phyloP scores from a whole-genome alignment of 2,888 invertebrate genomes.

The Microctonus brassicae region DNA sequence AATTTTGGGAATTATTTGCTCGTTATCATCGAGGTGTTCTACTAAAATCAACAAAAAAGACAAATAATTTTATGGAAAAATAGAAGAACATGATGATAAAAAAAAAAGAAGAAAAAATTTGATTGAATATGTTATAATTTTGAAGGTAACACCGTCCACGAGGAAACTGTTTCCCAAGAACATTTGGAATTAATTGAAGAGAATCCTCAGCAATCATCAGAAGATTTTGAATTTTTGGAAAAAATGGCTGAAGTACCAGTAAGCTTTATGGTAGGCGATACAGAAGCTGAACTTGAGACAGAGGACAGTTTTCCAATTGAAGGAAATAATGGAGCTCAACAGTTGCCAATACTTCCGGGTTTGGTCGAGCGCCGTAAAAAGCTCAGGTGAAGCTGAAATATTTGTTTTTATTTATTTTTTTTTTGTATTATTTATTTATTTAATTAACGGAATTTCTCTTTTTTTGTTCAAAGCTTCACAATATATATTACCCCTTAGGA shows the following conservation, averaged over 20 bases:
- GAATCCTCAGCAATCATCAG: slow-evolving; percentile 16
- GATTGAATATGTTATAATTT: slow-evolving; percentile 49
- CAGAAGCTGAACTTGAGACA: slow-evolving; percentile 59
- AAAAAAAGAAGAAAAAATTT: slow-evolving; percentile 2
- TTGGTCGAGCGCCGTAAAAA: slow-evolving; percentile 70
- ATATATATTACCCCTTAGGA: neutral
- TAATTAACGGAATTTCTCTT: neutral
- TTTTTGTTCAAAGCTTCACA: neutral
- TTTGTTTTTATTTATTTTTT: slow-evolving; percentile 20
- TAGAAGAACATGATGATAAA: neutral
- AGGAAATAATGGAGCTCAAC: slow-evolving; percentile 51
- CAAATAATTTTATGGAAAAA: neutral
- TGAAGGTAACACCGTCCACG: slow-evolving; percentile 63
- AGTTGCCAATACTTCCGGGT: slow-evolving; percentile 58
- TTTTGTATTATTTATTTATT: slow-evolving; percentile 10
- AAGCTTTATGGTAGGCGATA: slow-evolving; percentile 66
- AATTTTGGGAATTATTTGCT: neutral
- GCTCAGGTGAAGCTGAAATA: slow-evolving; percentile 67
- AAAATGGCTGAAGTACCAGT: slow-evolving; percentile 62
- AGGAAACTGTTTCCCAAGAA: slow-evolving; percentile 34
- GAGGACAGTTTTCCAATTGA: slow-evolving; percentile 64
- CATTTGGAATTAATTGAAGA: neutral
- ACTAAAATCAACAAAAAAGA: neutral
- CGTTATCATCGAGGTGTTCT: neutral
- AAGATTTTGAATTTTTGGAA: slow-evolving; percentile 10